phyloP scores from a whole-genome alignment of 2,888 invertebrate genomes.

The Euspilapteryx auroguttella region DNA sequence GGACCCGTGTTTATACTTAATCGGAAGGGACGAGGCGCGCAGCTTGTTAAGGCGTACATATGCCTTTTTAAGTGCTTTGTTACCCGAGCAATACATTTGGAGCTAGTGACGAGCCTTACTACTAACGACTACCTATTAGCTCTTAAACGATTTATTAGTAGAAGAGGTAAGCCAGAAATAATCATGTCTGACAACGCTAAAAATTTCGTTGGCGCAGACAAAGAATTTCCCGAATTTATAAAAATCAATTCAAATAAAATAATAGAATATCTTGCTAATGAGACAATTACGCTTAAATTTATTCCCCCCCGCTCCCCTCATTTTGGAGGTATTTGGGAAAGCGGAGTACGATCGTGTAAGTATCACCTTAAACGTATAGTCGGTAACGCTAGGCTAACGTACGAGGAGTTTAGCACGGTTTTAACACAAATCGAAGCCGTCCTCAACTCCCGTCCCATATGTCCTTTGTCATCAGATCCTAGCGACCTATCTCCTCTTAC shows the following conservation, averaged over 20 bases:
- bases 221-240: too few relatives aligned
- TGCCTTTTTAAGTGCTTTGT: background rate
- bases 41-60: background rate
- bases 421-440: constrained; percentile 2
- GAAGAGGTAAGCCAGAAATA: background rate
- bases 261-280: background rate
- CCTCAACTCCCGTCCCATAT: constrained; percentile 1
- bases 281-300: background rate
- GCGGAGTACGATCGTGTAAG: background rate
- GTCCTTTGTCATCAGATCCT: constrained; percentile 1
- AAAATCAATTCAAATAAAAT: background rate
- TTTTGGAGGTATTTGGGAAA: constrained; percentile 2
- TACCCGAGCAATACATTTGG: background rate
- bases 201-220: too few relatives aligned
- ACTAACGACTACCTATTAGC: background rate
- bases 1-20: constrained; percentile 2
- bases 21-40: background rate
- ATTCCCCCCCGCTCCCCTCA: constrained; percentile 1
- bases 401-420: background rate
- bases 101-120: background rate
- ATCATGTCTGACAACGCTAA: too few relatives aligned
- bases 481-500: constrained; percentile 5
- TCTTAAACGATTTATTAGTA: background rate
- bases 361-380: constrained; percentile 1
- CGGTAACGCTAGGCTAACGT: constrained; percentile 1